Base-by-base conservation (phyloP, 2,888 invertebrate species). In the Mythimna vitellina region DNA sequence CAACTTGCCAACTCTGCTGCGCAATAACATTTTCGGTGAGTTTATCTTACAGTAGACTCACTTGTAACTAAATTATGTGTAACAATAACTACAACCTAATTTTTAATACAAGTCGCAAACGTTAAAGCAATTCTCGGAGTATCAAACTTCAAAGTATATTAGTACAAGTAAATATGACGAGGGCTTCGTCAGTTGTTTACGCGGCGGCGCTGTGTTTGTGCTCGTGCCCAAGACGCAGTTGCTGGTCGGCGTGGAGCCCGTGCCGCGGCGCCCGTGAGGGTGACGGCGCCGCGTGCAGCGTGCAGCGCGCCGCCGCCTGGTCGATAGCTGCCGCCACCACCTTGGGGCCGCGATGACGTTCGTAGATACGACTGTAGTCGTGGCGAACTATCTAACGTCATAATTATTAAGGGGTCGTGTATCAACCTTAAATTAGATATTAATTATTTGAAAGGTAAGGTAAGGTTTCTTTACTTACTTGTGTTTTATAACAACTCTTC, bases 11-110 rank as follows among this genome's bases (percentile, higher is more conserved):
- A 53, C 35, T 46, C 10, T 12, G 54, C 60, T 60, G 70, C 17
- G 46, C 17, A 46, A 46, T 17, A 46, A 57, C n/a, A 7, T n/a
- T 38, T n/a, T 46, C 9, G 76, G 75, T 76, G 38, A 76, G 70
- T 69, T 22, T 64, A 53, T 35, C 12, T 35, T 25, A 7, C n/a
- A 29, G 6, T 32, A 32, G 12, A 29, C 9, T 32, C 7, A 32
- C 20, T 75, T 62, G 1, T 53, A 6, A 29, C 20, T 32, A 57
- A 9, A 12, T 57, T 42, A 10, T 25, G 1, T 46, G 46, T 22
- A 51, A 57, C 32, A 51, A 29, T 3, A 22, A 51, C 38, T 66
- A 20, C 6, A 56, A 6, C 35, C 25, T 14, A 2, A 29, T 22
- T 51, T 22, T 8, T 25, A n/a, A 53, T 29, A 53, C 12, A 54